Evolutionary conservation across 2,888 invertebrate species (phyloP).

Genomic region (Acleris sparsana): DNA sequence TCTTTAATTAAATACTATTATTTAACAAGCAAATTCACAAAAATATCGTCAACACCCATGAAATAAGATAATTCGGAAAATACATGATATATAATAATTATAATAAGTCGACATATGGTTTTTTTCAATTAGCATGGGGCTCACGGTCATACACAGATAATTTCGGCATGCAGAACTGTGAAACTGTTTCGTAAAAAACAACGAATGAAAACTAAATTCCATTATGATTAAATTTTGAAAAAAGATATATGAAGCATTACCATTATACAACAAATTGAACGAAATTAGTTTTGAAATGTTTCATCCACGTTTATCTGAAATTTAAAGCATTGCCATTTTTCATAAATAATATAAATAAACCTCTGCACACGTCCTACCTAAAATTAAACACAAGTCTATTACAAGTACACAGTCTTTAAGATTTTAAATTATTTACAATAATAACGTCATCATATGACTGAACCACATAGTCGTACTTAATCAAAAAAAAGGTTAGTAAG

Average conservation of each 20-base stretch:
- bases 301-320: not conserved
- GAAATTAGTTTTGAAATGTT: too few species aligned
- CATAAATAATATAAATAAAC: not conserved
- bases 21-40: not conserved
- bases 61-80: constrained; percentile 2
- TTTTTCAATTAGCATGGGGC: too few species aligned
- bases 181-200: too few species aligned
- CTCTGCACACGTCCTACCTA: constrained; percentile 11
- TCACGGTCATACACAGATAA: too few species aligned
- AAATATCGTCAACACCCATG: not conserved
- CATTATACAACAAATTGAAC: too few species aligned
- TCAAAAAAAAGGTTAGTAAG: constrained; percentile 18
- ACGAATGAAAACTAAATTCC: too few species aligned
- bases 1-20: too few species aligned
- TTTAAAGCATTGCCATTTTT: constrained; percentile 6
- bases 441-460: constrained; percentile 68
- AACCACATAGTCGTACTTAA: constrained; percentile 41
- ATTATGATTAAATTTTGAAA: too few species aligned
- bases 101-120: too few species aligned
- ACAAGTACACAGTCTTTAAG: constrained; percentile 74
- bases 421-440: constrained; percentile 76
- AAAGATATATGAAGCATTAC: too few species aligned
- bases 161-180: too few species aligned
- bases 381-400: constrained; percentile 47
- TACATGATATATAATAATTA: not conserved